phyloP scores from a whole-genome alignment of 2,797 vertebrate genomes.

The Balearica regulorum region DNA sequence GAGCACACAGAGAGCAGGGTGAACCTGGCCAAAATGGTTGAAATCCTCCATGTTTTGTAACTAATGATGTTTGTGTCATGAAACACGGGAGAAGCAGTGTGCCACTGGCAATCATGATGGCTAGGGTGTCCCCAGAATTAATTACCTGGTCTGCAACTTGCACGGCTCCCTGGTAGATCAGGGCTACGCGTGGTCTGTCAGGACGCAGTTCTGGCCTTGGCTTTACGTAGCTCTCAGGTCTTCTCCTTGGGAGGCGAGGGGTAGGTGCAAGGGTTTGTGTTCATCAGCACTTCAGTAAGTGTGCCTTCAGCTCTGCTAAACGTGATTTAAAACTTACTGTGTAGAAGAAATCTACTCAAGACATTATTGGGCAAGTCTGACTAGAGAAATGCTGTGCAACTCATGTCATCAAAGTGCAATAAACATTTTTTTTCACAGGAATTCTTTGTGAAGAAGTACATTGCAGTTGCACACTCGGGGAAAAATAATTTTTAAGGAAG shows the following conservation, averaged over 20 bases:
- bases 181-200: background rate
- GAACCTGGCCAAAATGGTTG: too few relatives aligned
- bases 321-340: fast-evolving
- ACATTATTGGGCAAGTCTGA: background rate
- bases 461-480: background rate
- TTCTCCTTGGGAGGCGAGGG: background rate
- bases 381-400: background rate
- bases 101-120: fast-evolving
- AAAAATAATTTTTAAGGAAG: background rate
- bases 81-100: fast-evolving
- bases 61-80: fast-evolving
- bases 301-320: background rate
- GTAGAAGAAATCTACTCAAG: background rate
- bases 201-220: fast-evolving
- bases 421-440: background rate
- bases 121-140: background rate
- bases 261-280: background rate
- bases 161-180: background rate
- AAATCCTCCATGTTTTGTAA: background rate
- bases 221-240: background rate
- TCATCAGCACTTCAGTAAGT: background rate
- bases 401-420: background rate
- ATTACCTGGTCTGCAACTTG: background rate
- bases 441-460: background rate
- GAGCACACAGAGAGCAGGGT: background rate